Percentiles rank a stretch among this genome's conserved stretches.
Conservation (phyloP, 1,140 invertebrate genomes). For the Ganaspis sp. region DNA sequence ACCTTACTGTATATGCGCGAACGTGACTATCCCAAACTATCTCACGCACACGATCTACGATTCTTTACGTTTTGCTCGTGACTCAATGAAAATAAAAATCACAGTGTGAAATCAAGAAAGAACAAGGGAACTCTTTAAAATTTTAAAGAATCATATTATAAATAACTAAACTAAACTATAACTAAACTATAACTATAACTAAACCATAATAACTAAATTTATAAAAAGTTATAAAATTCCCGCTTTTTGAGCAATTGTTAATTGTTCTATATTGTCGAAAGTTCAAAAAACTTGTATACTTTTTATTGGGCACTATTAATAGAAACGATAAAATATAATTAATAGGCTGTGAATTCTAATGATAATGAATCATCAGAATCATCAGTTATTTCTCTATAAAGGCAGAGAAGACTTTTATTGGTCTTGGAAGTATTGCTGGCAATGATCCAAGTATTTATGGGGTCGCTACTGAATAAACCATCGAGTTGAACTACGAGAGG, state of each 20-base stretch:
- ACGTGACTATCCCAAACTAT: slow-evolving; percentile 55
- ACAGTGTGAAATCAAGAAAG: background rate
- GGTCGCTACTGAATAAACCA: slow-evolving; percentile 60
- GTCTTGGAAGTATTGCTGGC: slow-evolving; percentile 45
- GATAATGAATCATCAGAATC: background rate
- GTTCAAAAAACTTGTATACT: no score
- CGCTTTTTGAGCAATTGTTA: no score
- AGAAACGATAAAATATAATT: background rate
- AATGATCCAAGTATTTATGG: slow-evolving; percentile 57
- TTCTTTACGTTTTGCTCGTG: slow-evolving; percentile 34
- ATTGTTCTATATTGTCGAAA: no score
- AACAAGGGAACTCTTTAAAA: no score
- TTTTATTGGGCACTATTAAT: background rate
- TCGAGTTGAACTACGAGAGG: slow-evolving; percentile 48
- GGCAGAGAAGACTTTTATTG: background rate
- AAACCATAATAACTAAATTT: no score
- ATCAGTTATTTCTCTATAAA: background rate
- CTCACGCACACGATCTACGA: slow-evolving; percentile 54
- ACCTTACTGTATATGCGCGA: slow-evolving; percentile 37
- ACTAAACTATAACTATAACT: no score
- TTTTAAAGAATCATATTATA: no score
- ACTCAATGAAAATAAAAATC: slow-evolving; percentile 46
- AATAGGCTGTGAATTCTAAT: no score
- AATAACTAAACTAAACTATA: no score
- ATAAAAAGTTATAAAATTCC: no score